These are phyloP conservation scores for Pseudochirops corinnae DNA, from an alignment of 2,797 vertebrate genomes.

Conservation along the genomic window DNA sequence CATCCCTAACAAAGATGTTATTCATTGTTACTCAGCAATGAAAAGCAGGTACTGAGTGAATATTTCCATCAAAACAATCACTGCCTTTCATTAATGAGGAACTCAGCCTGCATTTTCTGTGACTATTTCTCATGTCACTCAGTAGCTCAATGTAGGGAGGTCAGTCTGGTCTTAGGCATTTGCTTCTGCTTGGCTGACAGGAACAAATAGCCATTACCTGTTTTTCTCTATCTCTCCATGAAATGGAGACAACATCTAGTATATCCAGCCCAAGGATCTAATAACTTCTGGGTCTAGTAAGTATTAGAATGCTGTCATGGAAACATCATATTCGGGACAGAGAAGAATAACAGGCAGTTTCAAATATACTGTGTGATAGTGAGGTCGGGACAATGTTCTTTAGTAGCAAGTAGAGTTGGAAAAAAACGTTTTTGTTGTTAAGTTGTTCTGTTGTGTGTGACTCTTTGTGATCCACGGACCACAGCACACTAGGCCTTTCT, in stretches of 20 bases:
- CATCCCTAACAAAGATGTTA: constrained; percentile 30
- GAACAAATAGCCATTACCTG: no score
- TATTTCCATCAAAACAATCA: constrained; percentile 27
- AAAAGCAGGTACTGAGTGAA: constrained; percentile 36
- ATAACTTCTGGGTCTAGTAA: background rate
- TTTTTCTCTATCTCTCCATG: background rate
- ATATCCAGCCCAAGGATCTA: background rate
- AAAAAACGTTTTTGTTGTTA: background rate
- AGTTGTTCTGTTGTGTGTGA: no score
- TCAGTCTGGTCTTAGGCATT: background rate
- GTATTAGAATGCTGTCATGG: background rate
- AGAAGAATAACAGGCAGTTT: background rate
- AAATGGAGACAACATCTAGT: background rate
- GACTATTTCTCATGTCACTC: background rate
- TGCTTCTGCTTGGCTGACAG: background rate
- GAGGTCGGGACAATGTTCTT: background rate
- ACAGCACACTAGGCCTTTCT: no score
- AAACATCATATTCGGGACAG: background rate
- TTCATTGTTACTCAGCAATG: constrained; percentile 53
- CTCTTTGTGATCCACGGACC: no score
- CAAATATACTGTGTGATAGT: background rate
- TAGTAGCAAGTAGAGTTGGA: background rate
- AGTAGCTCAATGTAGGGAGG: background rate
- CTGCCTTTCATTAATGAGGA: background rate
- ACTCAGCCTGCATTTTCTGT: constrained; percentile 18